Evolutionary conservation across 2,113 vertebrate species (phyloP).

Genomic region (Melanerpes aurifrons): DNA sequence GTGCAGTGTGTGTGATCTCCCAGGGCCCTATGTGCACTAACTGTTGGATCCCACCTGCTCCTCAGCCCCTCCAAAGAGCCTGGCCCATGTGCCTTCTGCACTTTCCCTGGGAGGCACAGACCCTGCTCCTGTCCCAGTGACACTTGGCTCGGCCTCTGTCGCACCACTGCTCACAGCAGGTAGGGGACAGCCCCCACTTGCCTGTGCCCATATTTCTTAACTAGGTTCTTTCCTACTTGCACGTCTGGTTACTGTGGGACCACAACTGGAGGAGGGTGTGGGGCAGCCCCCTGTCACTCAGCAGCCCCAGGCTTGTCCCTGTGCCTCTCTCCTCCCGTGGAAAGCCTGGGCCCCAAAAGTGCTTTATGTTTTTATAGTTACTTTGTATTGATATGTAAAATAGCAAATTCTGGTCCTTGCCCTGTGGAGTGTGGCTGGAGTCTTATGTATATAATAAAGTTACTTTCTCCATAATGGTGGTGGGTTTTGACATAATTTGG

Average conservation of each 20-base stretch:
- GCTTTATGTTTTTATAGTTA: slow-evolving; percentile 77
- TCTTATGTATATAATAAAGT: slow-evolving; percentile 73
- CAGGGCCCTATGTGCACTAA: neutral
- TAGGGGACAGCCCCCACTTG: neutral
- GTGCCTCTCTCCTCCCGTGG: slow-evolving; percentile 62
- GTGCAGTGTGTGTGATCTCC: neutral
- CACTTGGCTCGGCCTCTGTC: neutral
- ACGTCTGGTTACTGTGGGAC: slow-evolving; percentile 46
- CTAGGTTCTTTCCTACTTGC: slow-evolving; percentile 47
- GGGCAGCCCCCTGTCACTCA: neutral
- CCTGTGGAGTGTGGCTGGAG: slow-evolving; percentile 70
- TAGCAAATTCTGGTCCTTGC: slow-evolving; percentile 65
- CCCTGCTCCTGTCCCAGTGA: neutral
- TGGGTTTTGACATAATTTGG: neutral
- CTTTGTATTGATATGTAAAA: slow-evolving; percentile 70
- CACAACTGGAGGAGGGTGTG: neutral
- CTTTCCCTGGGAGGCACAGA: slow-evolving; percentile 7
- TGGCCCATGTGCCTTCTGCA: slow-evolving; percentile 70
- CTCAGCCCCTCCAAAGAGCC: slow-evolving; percentile 56
- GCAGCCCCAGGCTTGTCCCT: slow-evolving; percentile 19
- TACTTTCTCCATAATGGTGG: slow-evolving; percentile 56
- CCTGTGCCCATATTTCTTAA: slow-evolving; percentile 16
- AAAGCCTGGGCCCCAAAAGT: slow-evolving; percentile 63
- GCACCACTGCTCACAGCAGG: accelerated
- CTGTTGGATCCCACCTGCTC: neutral